Base-by-base conservation (phyloP, 2,888 invertebrate genomes). In the Hemithea aestivaria region DNA sequence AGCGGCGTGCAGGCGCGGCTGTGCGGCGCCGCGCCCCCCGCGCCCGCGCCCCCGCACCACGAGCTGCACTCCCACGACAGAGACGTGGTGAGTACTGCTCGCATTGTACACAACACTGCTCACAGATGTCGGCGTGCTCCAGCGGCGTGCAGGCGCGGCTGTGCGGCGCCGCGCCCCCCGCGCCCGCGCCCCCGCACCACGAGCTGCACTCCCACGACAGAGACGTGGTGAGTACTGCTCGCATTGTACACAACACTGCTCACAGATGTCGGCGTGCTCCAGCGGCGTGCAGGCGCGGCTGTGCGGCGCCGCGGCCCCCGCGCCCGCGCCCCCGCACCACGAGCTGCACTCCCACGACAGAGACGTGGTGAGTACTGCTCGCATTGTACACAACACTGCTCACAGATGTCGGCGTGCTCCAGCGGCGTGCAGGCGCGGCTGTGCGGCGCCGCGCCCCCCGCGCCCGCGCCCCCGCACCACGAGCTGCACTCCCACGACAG, bases 61-160 rank as follows among this genome's bases (percentile, higher is more conserved):
- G 77, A 76, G 35, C 45, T 73, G 28, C 62, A 65, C 10, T 76
- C 77, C 35, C 56, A 63, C 0, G 81, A 80, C 42, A 52, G 74
- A 20, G 72, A 71, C 7, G 47, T 62, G 9, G 49, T 52, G 21
- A 42, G 51, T 43, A 28, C 10, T 10, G 7, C 5, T 20, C 8
- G n/a, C n/a, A 5, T n/a, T 3, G 7, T 11, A 7, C 11, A 11
- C 2, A 11, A 10, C 11, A 20, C 1, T 23, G 16, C 16, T 16
- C n/a, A n/a, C 87, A 90, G 47, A 89, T 94, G 59, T 88, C 88
- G 30, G 85, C 89, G 2, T 84, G 87, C 56, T 87, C 87, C 2
- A 52, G 72, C 16, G 64, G 61, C 27, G 83, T 83, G 51, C 82
- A 84, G 55, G 78, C 70, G 45, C 63, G 67, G 1, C 59, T 81